Conservation (phyloP, 2,797 vertebrate species). For the Babyrousa celebensis region DNA sequence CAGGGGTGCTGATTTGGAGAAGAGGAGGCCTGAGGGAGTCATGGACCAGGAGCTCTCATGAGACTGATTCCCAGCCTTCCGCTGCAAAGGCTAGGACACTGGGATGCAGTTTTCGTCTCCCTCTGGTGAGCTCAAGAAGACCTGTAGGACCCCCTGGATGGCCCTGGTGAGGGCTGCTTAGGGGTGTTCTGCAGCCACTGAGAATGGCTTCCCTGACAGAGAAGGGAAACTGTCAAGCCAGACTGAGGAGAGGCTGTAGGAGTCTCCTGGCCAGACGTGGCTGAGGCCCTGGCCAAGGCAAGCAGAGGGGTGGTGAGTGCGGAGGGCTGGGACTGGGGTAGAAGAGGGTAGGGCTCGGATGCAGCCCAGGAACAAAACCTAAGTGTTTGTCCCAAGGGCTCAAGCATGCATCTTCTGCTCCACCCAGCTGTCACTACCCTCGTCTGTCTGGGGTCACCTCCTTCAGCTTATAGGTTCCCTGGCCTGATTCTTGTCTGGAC, state of each 20-base stretch:
- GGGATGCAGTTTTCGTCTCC: too few relatives aligned
- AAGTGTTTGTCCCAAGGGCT: not conserved
- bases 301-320: not conserved
- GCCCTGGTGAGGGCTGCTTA: not conserved
- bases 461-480: not conserved
- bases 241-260: not conserved
- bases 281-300: not conserved
- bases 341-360: not conserved
- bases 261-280: too few relatives aligned
- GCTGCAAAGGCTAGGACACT: not conserved
- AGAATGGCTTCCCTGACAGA: not conserved
- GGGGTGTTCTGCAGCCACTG: fast-evolving
- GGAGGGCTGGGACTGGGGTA: not conserved
- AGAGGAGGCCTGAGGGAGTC: not conserved
- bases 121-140: not conserved
- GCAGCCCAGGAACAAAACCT: not conserved
- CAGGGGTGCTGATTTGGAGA: not conserved
- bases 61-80: not conserved
- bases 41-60: not conserved
- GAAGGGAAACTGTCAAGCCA: not conserved
- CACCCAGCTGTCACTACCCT: too few relatives aligned
- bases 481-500: not conserved
- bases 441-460: not conserved
- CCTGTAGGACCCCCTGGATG: not conserved
- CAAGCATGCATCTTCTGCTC: not conserved